phyloP scores from a whole-genome alignment of 2,113 vertebrate genomes.

The Oryzias celebensis region DNA sequence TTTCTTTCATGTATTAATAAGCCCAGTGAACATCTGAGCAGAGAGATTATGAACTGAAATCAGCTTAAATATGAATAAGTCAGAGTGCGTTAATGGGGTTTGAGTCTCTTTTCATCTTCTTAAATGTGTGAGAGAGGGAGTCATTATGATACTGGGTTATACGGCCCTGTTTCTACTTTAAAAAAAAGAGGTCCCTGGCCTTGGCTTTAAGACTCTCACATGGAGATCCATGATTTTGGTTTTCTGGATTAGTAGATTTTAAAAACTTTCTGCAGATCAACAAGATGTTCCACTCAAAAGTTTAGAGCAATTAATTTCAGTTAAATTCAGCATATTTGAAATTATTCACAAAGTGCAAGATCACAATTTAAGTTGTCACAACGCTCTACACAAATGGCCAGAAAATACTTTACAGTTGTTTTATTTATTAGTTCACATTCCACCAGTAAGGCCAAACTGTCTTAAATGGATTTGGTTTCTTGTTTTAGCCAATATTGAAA shows the following conservation, averaged over 20 bases:
- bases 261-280: constrained; percentile 16
- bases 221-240: constrained; percentile 24
- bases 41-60: constrained; percentile 75
- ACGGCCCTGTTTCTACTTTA: constrained; percentile 43
- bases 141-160: constrained; percentile 58
- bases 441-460: too few species aligned
- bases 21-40: constrained; percentile 73
- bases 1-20: constrained; percentile 82
- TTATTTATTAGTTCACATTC: too few species aligned
- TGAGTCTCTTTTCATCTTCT: constrained; percentile 71
- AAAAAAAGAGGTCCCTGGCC: constrained; percentile 27
- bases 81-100: constrained; percentile 72
- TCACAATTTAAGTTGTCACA: too few species aligned
- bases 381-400: too few species aligned
- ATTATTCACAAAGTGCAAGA: too few species aligned
- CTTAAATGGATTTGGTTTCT: too few species aligned
- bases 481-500: too few species aligned
- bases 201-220: constrained; percentile 2
- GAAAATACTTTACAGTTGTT: too few species aligned
- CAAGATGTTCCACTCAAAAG: constrained; percentile 1
- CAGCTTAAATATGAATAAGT: constrained; percentile 78
- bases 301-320: constrained; percentile 4
- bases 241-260: constrained; percentile 7
- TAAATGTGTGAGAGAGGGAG: constrained; percentile 55
- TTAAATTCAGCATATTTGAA: too few species aligned